phyloP scores from a whole-genome alignment of 1,140 invertebrate species.

The Caenorhabditis brenneri region DNA sequence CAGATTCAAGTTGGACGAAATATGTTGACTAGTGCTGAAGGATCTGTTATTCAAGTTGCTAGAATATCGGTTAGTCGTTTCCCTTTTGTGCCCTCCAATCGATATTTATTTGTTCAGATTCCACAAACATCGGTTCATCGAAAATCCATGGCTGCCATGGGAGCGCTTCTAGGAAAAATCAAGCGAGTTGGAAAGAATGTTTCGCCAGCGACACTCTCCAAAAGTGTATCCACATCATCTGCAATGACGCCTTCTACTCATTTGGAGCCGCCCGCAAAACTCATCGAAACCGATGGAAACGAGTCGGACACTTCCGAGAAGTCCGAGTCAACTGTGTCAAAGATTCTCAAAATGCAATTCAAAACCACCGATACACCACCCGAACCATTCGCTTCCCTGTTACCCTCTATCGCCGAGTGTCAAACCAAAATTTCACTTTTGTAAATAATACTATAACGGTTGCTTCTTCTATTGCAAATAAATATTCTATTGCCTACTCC shows the following conservation, averaged over 20 bases:
- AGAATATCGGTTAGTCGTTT: neutral
- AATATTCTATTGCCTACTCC: slow-evolving; percentile 15
- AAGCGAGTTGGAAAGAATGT: slow-evolving; percentile 31
- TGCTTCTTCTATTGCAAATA: neutral
- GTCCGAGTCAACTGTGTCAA: neutral
- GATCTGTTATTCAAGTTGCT: neutral
- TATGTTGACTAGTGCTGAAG: slow-evolving; percentile 13
- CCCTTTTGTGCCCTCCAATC: no score
- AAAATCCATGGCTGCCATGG: slow-evolving; percentile 32
- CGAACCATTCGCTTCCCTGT: neutral
- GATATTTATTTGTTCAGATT: no score
- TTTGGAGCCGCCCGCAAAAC: neutral
- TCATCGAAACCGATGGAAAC: slow-evolving; percentile 7
- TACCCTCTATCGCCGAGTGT: slow-evolving; percentile 12
- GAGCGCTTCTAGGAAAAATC: neutral
- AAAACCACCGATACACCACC: neutral
- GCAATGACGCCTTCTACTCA: neutral
- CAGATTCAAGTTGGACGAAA: slow-evolving; percentile 48
- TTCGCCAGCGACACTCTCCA: neutral
- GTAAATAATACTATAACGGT: no score
- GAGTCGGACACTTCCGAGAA: slow-evolving; percentile 12
- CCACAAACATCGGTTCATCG: slow-evolving; percentile 14
- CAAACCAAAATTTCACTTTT: slow-evolving; percentile 41
- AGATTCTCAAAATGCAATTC: slow-evolving; percentile 23
- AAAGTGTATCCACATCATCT: neutral